Percentiles rank a stretch among this genome's conserved stretches.
Conservation (phyloP, 2,113 vertebrate genomes). For the Spea multiplicata region DNA sequence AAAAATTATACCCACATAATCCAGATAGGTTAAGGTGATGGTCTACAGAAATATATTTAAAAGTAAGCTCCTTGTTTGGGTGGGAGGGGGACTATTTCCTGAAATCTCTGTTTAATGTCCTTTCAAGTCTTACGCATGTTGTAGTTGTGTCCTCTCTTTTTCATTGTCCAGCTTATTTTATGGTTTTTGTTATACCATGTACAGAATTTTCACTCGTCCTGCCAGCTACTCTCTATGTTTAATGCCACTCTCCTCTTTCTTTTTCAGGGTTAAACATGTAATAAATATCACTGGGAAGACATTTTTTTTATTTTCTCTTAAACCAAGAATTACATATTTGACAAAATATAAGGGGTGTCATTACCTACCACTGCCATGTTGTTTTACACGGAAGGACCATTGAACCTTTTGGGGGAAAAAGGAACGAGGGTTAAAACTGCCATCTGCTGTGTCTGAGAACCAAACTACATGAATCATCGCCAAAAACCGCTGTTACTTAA, state of each 20-base stretch:
- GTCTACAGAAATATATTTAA: no score
- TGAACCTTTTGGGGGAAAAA: conserved; percentile 49
- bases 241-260: background rate
- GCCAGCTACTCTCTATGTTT: background rate
- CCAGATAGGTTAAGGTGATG: no score
- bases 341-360: conserved; percentile 70
- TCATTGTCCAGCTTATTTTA: no score
- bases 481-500: conserved; percentile 44
- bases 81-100: no score
- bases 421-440: conserved; percentile 45
- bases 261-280: conserved; percentile 76
- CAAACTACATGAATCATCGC: conserved; percentile 45
- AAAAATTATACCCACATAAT: no score
- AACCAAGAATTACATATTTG: conserved; percentile 57
- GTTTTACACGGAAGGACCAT: conserved; percentile 66
- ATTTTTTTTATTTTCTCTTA: conserved; percentile 56
- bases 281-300: conserved; percentile 49
- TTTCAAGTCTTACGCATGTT: no score
- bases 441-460: conserved; percentile 37
- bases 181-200: no score
- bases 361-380: conserved; percentile 88
- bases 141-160: no score
- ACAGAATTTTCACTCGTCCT: background rate
- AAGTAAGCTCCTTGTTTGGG: no score
- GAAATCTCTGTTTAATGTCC: no score